Base-by-base conservation (phyloP, 2,888 invertebrate species). In the Athalia rosae region DNA sequence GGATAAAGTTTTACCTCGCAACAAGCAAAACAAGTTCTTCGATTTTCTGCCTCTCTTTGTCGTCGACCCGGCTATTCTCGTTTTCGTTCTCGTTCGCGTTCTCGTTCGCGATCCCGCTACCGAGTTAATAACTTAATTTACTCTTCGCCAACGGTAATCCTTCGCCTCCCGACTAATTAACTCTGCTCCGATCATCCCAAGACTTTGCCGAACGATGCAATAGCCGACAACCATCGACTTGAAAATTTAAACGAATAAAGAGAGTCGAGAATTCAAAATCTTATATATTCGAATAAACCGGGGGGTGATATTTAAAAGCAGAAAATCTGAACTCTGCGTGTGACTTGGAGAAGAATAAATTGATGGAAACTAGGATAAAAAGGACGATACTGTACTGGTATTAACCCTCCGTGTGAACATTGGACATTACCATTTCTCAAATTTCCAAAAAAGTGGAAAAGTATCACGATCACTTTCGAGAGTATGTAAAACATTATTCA, bases 111-210 rank as follows among this genome's bases (percentile, higher is more conserved):
- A 4, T 58, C 50, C 71, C 3, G n/a, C 71, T 71, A 45, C 71
- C 71, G 56, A 56, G 71, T 56, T 71, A 58, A 71, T 71, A 71
- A 71, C 58, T 56, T 15, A 71, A 71, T 71, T 71, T 71, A 71
- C 71, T 71, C 71, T 58, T 71, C 9, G 45, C 58, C 71, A 43
- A 56, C 45, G 71, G 71, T 58, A 58, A 71, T 45, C 45, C 56
- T 48, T 56, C 13, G 56, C 41, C 28, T 28, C 28, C 45, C 45
- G 71, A 58, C 58, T 71, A 71, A 71, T 71, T 58, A 45, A 69
- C n/a, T n/a, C 28, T 8, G 69, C 11, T 28, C 56, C 56, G 53
- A 69, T 69, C 56, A 53, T 8, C 43, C 53, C 41, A 0, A 4
- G 43, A 45, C 45, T 58, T 43, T 13, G 4, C 3, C 43, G 45